Evolutionary conservation across 2,113 vertebrate species (phyloP).

Genomic region (Alligator sinensis): DNA sequence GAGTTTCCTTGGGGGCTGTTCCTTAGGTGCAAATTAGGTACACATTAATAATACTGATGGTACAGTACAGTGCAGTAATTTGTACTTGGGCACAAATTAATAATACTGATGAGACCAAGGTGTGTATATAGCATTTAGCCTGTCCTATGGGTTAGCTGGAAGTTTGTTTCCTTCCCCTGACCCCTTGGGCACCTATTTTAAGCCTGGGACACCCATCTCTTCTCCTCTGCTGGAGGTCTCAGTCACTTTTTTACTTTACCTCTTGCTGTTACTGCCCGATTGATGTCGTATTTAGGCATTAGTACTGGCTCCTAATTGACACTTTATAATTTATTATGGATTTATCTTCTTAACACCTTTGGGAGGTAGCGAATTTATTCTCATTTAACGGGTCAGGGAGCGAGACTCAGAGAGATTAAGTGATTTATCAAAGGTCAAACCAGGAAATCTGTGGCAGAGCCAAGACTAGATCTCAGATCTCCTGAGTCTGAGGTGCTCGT

Average conservation of each 20-base stretch:
- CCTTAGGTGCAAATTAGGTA: not conserved
- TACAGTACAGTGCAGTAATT: no score
- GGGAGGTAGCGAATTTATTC: not conserved
- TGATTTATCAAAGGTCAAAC: not conserved
- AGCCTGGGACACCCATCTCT: not conserved
- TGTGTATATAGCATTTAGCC: not conserved
- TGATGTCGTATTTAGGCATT: no score
- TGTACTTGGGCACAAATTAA: not conserved
- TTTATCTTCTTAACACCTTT: not conserved
- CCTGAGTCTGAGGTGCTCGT: not conserved
- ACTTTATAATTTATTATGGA: rapidly evolving
- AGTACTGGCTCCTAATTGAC: no score
- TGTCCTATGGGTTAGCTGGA: not conserved
- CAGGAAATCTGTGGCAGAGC: not conserved
- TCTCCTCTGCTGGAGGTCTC: rapidly evolving
- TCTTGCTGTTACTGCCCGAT: not conserved
- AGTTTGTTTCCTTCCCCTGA: not conserved
- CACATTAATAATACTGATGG: not conserved
- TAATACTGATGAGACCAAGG: not conserved
- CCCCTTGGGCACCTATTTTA: not conserved
- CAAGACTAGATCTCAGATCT: not conserved
- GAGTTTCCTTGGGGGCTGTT: not conserved
- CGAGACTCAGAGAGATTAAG: not conserved
- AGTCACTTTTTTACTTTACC: not conserved
- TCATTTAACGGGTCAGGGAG: not conserved